phyloP scores from a whole-genome alignment of 2,113 vertebrate species.

The Barbus barbus region DNA sequence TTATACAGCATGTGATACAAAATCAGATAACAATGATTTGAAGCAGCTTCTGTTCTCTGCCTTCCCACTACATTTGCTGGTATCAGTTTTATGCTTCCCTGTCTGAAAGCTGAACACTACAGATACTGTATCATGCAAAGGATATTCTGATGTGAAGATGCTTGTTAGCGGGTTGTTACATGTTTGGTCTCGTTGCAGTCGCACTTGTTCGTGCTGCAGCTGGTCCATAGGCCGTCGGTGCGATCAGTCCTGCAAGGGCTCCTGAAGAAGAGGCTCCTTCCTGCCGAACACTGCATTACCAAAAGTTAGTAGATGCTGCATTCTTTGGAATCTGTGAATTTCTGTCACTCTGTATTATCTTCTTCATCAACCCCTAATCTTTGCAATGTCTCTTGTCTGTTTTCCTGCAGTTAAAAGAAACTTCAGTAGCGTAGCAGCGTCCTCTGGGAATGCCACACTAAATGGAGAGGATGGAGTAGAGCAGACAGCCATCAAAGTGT shows the following conservation, averaged over 20 bases:
- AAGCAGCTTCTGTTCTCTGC: conserved; percentile 21
- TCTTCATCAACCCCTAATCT: conserved; percentile 37
- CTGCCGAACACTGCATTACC: conserved; percentile 98
- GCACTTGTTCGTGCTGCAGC: conserved; percentile 98
- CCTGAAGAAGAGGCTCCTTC: conserved; percentile 96
- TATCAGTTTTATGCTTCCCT: conserved; percentile 27
- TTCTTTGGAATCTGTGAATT: neutral
- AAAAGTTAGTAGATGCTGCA: conserved; percentile 82
- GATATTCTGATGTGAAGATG: conserved; percentile 30
- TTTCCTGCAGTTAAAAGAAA: conserved; percentile 88
- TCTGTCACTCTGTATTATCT: conserved; percentile 1
- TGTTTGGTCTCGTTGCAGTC: conserved; percentile 79
- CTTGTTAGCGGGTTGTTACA: conserved; percentile 36
- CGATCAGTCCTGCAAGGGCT: conserved; percentile 97
- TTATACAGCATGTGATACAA: conserved; percentile 16
- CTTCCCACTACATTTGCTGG: conserved; percentile 25
- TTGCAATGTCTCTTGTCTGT: neutral
- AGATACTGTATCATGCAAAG: conserved; percentile 30
- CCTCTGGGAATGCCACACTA: conserved; percentile 90
- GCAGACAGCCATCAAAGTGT: conserved; percentile 98
- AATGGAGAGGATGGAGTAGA: conserved; percentile 97
- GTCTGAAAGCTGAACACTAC: conserved; percentile 26
- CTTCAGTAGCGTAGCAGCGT: conserved; percentile 96
- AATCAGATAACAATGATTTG: conserved; percentile 46
- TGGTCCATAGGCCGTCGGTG: conserved; percentile 96